These are phyloP conservation scores for Nymphalis urticae DNA, from an alignment of 2,888 invertebrate species.

Conservation along the genomic window DNA sequence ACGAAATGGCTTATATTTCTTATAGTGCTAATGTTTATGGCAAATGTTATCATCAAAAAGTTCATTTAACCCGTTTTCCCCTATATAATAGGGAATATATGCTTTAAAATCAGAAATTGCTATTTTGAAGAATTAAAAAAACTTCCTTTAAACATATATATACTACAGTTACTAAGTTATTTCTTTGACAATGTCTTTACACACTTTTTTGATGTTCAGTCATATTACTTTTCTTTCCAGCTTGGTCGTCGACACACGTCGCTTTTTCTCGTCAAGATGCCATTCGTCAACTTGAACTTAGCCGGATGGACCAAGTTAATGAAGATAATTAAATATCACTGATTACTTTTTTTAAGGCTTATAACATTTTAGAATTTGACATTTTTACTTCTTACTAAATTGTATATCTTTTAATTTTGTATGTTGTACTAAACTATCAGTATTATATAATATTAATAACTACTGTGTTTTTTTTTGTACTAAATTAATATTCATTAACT, in stretches of 20 bases:
- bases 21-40: no score
- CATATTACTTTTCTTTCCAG: constrained; percentile 48
- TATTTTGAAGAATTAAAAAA: no score
- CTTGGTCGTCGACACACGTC: constrained; percentile 61
- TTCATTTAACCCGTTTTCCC: no score
- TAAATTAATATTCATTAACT: background rate
- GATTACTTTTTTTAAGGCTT: constrained; percentile 10
- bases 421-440: constrained; percentile 3
- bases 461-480: background rate
- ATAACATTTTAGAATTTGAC: background rate
- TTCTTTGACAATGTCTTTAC: no score
- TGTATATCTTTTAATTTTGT: background rate
- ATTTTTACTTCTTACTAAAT: background rate
- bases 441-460: constrained; percentile 1
- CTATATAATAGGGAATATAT: no score
- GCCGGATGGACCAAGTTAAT: constrained; percentile 44
- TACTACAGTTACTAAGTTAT: no score
- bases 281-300: constrained; percentile 59
- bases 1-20: no score
- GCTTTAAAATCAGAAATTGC: no score
- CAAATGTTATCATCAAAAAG: no score
- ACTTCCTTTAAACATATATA: no score
- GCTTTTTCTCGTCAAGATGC: constrained; percentile 73
- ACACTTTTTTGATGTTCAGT: no score
- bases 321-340: constrained; percentile 36